Evolutionary conservation across 2,797 vertebrate genomes (phyloP), one percentile per base, ranked within the genome.

Genomic region (Siniperca undulata): DNA sequence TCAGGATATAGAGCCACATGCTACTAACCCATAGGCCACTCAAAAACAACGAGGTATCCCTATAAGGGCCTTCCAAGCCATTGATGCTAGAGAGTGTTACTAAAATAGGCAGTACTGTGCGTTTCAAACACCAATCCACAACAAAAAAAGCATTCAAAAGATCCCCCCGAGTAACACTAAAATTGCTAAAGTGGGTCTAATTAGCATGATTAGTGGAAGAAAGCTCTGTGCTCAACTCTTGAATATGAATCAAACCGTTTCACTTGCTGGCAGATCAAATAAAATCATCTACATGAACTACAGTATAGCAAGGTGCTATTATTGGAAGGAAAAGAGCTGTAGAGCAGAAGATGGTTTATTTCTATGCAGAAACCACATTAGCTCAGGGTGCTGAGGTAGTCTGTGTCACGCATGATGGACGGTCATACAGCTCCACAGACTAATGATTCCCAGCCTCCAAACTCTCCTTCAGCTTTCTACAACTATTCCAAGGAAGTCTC

Each of bases 121-220:
- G 83, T 93, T 90, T 92, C 67, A 88, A 86, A 90, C 85, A 92
- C 82, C 67, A 89, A 91, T 84, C 80, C 69, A 88, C 79, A 87
- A 86, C 82, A 90, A 83, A 81, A 82, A 77, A 91, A 80, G 42
- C 72, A 78, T 86, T 83, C 81, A 83, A 87, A 87, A 89, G 84
- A 85, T 72, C 86, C 89, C 90, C 79, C 10, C 8, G 84, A 92
- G 90, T 88, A 87, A 89, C 76, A 89, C 90, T 91, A 61, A 91
- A 92, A 91, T 79, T 85, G 83, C 80, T 86, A 89, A 92, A 93
- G 84, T 88, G 85, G 90, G 84, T 88, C 88, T 89, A 91, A 95
- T 95, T 93, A 93, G 85, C 82, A 86, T 88, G 82, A 85, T 88
- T 90, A 88, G 86, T 83, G 56, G 78, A 89, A 91, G 80, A 91